Evolutionary conservation across 2,113 vertebrate genomes (phyloP).

Genomic region (Phoxinus phoxinus): DNA sequence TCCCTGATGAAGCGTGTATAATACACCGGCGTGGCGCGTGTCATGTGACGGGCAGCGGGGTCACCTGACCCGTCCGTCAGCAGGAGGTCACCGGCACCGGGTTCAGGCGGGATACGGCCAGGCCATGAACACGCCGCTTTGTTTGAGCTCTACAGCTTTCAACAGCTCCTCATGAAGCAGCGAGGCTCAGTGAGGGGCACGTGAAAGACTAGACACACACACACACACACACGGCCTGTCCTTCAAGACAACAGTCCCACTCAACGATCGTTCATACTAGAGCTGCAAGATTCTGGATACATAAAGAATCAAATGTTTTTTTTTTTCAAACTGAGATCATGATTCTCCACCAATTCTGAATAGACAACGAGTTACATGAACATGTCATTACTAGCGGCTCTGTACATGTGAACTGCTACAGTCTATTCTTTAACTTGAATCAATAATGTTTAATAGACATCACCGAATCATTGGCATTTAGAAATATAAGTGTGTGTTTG

Average conservation of each 20-base stretch:
- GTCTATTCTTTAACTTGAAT: too few species aligned
- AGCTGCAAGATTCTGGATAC: too few species aligned
- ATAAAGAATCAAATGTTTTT: too few species aligned
- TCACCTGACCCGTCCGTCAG: constrained; percentile 65
- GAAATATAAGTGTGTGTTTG: too few species aligned
- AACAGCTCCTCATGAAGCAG: constrained; percentile 54
- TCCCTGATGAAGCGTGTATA: constrained; percentile 44
- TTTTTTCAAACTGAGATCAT: too few species aligned
- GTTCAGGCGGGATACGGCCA: constrained; percentile 32
- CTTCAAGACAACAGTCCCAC: background rate
- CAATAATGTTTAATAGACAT: too few species aligned
- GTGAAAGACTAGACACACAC: background rate
- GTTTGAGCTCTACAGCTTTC: constrained; percentile 57
- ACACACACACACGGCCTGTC: background rate
- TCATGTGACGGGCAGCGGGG: constrained; percentile 42
- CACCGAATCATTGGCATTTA: too few species aligned
- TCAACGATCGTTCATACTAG: background rate
- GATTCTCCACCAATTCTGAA: too few species aligned
- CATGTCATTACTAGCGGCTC: too few species aligned
- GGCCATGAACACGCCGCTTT: constrained; percentile 42
- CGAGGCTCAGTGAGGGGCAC: constrained; percentile 26
- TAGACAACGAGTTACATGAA: too few species aligned
- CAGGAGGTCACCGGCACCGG: background rate
- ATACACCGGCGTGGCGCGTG: constrained; percentile 44
- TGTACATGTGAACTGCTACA: too few species aligned